Base-by-base conservation (phyloP, 2,888 invertebrate genomes). In the Gymnocheta viridis region DNA sequence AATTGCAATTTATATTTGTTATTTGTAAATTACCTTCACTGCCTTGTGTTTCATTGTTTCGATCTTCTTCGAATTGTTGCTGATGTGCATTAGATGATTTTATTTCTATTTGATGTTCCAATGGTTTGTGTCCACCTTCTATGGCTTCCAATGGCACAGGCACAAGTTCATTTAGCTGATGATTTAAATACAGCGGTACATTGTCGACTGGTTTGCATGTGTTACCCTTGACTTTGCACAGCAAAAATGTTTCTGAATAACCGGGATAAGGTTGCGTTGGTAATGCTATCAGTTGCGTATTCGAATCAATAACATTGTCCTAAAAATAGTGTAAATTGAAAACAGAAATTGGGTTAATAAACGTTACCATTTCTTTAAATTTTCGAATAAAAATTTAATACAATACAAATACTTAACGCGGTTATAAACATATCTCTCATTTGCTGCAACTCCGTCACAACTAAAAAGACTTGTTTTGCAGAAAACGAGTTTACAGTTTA, bases 231-330 rank as follows among this genome's bases (percentile, higher is more conserved):
- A 96, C 95, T 74, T 94, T 94, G 72, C 91, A 90, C 1, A 94
- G 93, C 84, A 96, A 95, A 38, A 96, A 93, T 89, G 95, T 95
- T 89, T 96, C 96, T 0, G 95, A 94, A 82, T 95, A 95, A 0
- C 94, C 94, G 29, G 95, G 95, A 5, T 96, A 96, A 86, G 94
- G 94, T 87, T 95, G 95, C 22, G 95, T 95, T 24, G 96, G 95
- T 56, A 96, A 93, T 14, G 96, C 96, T 89, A 95, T 92, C 87
- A 96, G 83, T 24, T 84, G 84, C 17, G 81, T 81, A 77, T 84
- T 84, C 14, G 77, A 81, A 47, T 81, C 81, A 41, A 84, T 84
- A 29, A 84, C 84, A 51, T 84, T 69, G 24, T 84, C 84, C 84
- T 84, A 56, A 35, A 82, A 70, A 35, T 49, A 41, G n/a, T 38